These are phyloP conservation scores for Melitaea athalia DNA, from an alignment of 2,888 invertebrate genomes.

Conservation along the genomic window DNA sequence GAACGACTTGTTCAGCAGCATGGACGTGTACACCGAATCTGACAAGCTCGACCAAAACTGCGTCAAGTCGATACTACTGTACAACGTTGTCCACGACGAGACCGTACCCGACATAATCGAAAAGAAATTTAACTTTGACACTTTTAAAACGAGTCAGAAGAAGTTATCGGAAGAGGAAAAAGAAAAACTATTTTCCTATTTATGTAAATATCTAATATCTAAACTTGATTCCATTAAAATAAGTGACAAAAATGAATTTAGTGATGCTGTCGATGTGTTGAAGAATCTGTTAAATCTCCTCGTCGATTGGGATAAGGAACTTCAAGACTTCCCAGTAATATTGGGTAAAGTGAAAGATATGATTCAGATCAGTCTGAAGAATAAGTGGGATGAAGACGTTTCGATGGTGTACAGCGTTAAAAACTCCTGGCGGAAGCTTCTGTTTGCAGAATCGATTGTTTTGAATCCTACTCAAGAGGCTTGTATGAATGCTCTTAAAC, in stretches of 20 bases:
- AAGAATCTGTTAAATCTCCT: background rate
- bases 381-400: slow-evolving; percentile 2
- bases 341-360: background rate
- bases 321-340: background rate
- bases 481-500: slow-evolving; percentile 65
- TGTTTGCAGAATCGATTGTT: slow-evolving; percentile 63
- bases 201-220: slow-evolving; percentile 45
- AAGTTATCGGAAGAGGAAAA: slow-evolving; percentile 51
- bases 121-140: slow-evolving; percentile 50
- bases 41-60: slow-evolving; percentile 52
- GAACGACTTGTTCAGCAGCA: slow-evolving; percentile 53
- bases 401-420: slow-evolving; percentile 51
- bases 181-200: slow-evolving; percentile 56
- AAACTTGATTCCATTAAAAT: slow-evolving; percentile 46
- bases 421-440: slow-evolving; percentile 57
- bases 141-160: slow-evolving; percentile 46
- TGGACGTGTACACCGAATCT: slow-evolving; percentile 54
- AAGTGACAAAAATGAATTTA: slow-evolving; percentile 45
- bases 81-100: slow-evolving; percentile 49
- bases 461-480: slow-evolving; percentile 49
- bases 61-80: slow-evolving; percentile 52
- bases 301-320: background rate
- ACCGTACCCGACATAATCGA: slow-evolving; percentile 55
- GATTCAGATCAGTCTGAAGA: background rate
- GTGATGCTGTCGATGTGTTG: background rate